Percentiles rank a stretch among this genome's conserved stretches.
These are phyloP conservation scores for Pterois miles DNA, from an alignment of 2,797 vertebrate genomes.

Conservation along the genomic window DNA sequence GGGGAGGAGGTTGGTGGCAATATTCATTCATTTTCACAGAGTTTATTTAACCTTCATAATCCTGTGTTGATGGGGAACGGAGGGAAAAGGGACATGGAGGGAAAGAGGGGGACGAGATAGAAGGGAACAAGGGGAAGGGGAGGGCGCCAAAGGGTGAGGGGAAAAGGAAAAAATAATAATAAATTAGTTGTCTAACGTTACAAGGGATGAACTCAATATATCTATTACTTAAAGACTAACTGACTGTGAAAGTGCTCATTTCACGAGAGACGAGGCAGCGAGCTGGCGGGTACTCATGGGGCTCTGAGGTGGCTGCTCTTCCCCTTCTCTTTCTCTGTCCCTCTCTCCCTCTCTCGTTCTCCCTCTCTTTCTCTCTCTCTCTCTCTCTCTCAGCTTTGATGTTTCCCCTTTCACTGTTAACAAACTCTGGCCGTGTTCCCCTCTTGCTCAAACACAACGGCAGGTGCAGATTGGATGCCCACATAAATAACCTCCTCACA, in stretches of 20 bases:
- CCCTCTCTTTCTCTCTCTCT: not conserved
- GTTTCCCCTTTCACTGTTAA: conserved; percentile 97
- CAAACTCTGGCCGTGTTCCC: conserved; percentile 98
- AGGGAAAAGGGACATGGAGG: conserved; percentile 61
- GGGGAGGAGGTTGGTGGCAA: conserved; percentile 74
- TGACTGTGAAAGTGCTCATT: conserved; percentile 98
- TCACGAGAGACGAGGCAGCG: conserved; percentile 88
- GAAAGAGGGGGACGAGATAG: conserved; percentile 33
- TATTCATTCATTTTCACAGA: conserved; percentile 90
- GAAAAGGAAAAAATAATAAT: conserved; percentile 87
- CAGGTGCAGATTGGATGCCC: conserved; percentile 98
- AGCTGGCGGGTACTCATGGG: conserved; percentile 88
- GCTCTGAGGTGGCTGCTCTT: conserved; percentile 88
- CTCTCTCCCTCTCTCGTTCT: not conserved
- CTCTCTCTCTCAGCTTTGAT: conserved; percentile 84
- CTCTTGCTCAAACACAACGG: conserved; percentile 95
- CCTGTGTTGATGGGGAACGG: conserved; percentile 89
- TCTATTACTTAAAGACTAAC: conserved; percentile 99
- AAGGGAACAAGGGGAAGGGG: conserved; percentile 27
- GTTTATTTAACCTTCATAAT: conserved; percentile 99
- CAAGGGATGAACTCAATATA: conserved; percentile 99
- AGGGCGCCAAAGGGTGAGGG: conserved; percentile 37
- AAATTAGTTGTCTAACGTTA: conserved; percentile 99
- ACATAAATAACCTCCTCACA: conserved; percentile 99
- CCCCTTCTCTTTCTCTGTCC: conserved; percentile 15